Percentiles rank a stretch among this genome's conserved stretches.
Conservation (phyloP, 2,888 invertebrate genomes). For the Diaprepes abbreviatus region DNA sequence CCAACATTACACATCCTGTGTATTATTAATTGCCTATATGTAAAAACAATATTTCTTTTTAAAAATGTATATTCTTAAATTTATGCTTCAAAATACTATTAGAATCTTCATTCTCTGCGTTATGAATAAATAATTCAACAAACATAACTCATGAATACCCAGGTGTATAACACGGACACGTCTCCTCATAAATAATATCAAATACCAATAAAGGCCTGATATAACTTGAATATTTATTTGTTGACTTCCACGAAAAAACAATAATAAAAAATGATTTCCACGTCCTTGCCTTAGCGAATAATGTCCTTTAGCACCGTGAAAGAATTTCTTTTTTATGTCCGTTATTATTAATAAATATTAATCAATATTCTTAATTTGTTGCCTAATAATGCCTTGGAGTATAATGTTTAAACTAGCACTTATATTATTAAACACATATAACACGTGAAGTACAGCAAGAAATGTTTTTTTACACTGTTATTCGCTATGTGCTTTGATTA, state of each 20-base stretch:
- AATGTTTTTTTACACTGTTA: no score
- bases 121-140: not conserved
- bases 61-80: no score
- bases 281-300: constrained; percentile 40
- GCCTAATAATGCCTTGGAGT: no score
- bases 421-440: no score
- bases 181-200: constrained; percentile 18
- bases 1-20: no score
- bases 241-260: constrained; percentile 35
- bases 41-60: no score
- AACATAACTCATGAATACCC: no score
- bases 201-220: constrained; percentile 18
- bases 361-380: constrained; percentile 3
- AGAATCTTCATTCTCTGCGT: not conserved
- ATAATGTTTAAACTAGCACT: no score
- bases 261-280: constrained; percentile 38
- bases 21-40: no score
- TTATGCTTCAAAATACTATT: no score
- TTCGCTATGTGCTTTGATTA: no score
- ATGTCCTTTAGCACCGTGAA: constrained; percentile 40
- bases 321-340: constrained; percentile 22
- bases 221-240: constrained; percentile 25
- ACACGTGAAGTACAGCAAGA: not conserved
- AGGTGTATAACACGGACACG: constrained; percentile 10
- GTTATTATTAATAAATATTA: constrained; percentile 12